Percentiles rank a stretch among this genome's conserved stretches.
These are phyloP conservation scores for Actenoides hombroni DNA, from an alignment of 2,113 vertebrate species.

Conservation along the genomic window DNA sequence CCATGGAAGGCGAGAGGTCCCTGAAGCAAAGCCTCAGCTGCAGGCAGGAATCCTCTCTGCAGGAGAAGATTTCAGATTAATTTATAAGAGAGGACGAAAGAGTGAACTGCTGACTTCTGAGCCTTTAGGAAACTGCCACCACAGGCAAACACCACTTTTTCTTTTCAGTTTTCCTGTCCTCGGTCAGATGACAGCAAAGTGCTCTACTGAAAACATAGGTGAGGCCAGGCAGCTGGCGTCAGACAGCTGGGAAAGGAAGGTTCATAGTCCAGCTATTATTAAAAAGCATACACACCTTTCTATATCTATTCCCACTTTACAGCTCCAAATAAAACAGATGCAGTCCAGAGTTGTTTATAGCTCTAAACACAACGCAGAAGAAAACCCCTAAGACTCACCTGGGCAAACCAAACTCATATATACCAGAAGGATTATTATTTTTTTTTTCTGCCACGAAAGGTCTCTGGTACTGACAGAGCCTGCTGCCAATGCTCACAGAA, in stretches of 20 bases:
- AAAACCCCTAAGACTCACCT: not conserved
- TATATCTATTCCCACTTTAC: constrained; percentile 35
- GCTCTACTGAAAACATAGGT: not conserved
- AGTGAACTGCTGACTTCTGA: not conserved
- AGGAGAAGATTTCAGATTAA: not conserved
- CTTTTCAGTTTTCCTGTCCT: not conserved
- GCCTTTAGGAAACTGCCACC: not conserved
- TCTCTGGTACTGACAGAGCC: not conserved
- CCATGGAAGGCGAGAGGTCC: not conserved
- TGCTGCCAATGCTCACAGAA: accelerated
- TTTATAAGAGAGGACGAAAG: not conserved
- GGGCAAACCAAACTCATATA: not conserved
- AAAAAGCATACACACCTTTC: constrained; percentile 15
- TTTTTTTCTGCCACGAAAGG: not conserved
- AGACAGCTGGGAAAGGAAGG: constrained; percentile 9
- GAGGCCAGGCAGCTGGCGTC: not conserved
- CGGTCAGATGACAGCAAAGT: not conserved
- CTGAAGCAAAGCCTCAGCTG: not conserved
- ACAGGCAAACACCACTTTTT: not conserved
- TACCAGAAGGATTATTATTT: not conserved
- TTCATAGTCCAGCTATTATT: constrained; percentile 37
- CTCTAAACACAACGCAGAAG: constrained; percentile 6
- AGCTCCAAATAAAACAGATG: constrained; percentile 25
- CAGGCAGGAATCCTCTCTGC: not conserved
- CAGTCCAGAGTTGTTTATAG: not conserved